A percentile compares a stretch with the other conserved stretches of the same genome.
phyloP scores from a whole-genome alignment of 2,113 vertebrate genomes.

The Conger conger region DNA sequence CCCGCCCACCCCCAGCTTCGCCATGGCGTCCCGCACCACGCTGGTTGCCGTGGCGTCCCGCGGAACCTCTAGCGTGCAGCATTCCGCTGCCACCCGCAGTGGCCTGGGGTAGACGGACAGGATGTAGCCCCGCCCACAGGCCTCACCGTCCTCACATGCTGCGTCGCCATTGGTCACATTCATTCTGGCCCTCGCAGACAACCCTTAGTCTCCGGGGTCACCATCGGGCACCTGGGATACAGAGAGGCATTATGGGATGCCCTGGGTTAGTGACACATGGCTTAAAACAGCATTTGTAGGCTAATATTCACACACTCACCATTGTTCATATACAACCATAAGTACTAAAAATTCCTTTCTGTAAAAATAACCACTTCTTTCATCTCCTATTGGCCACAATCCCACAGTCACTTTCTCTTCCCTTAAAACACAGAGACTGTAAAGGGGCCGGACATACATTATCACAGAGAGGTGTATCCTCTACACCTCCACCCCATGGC shows the following conservation, averaged over 20 bases:
- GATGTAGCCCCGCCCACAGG: slow-evolving; percentile 54
- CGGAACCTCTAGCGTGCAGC: slow-evolving; percentile 75
- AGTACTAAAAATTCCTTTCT: no score
- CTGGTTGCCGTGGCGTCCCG: slow-evolving; percentile 67
- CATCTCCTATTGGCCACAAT: no score
- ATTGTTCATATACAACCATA: not conserved
- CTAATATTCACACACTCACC: not conserved
- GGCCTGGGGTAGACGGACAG: slow-evolving; percentile 83
- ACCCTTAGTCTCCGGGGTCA: slow-evolving; percentile 59
- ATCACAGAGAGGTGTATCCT: no score
- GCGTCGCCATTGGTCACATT: slow-evolving; percentile 70
- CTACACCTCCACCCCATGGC: no score
- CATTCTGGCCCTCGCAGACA: slow-evolving; percentile 73
- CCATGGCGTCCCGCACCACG: slow-evolving; percentile 72
- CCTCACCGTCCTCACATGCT: slow-evolving; percentile 52
- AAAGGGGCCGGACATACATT: no score
- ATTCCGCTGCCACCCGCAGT: slow-evolving; percentile 55
- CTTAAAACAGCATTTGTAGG: no score
- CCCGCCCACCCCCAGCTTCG: slow-evolving; percentile 70
- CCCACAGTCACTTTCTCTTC: no score
- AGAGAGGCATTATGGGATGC: slow-evolving; percentile 1
- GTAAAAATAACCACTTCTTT: no score
- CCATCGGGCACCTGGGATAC: slow-evolving; percentile 57
- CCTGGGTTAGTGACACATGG: no score
- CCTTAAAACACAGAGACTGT: no score